These are phyloP conservation scores for Strongylocentrotus purpuratus DNA, from an alignment of 35 echinoderm and acorn worm species.

Conservation along the genomic window DNA sequence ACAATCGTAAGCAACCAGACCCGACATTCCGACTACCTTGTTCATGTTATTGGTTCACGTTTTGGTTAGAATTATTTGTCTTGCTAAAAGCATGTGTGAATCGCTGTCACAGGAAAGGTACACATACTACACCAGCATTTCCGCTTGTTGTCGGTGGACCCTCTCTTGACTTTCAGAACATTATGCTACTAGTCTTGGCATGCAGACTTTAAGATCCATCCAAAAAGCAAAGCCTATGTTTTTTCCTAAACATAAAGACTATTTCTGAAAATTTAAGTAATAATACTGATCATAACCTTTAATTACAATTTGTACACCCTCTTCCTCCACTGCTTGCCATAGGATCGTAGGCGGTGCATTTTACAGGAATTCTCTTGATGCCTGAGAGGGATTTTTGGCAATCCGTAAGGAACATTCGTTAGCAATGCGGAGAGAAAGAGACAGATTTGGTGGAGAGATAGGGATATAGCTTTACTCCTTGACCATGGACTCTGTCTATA, in stretches of 20 bases:
- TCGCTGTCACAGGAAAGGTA: background rate
- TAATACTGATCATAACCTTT: background rate
- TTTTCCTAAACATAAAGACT: background rate
- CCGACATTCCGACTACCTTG: background rate
- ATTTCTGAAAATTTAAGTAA: background rate
- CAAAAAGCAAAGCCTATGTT: background rate
- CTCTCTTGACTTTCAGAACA: background rate
- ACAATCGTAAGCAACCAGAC: background rate
- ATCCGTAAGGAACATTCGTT: background rate
- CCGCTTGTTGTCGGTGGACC: background rate
- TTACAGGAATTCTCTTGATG: background rate
- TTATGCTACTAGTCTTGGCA: background rate
- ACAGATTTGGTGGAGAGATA: slow-evolving; percentile 17
- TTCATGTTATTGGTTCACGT: background rate
- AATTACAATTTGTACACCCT: background rate
- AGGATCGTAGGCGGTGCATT: background rate
- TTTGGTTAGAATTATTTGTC: background rate
- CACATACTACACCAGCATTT: background rate
- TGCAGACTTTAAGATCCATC: background rate
- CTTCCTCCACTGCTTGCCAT: background rate
- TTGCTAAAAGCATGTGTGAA: background rate
- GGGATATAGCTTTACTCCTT: background rate
- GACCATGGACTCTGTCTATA: background rate
- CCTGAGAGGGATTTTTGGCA: background rate
- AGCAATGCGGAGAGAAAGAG: background rate